These are phyloP conservation scores for Urechis unicinctus DNA, from an alignment of 2,888 invertebrate species.

Conservation along the genomic window DNA sequence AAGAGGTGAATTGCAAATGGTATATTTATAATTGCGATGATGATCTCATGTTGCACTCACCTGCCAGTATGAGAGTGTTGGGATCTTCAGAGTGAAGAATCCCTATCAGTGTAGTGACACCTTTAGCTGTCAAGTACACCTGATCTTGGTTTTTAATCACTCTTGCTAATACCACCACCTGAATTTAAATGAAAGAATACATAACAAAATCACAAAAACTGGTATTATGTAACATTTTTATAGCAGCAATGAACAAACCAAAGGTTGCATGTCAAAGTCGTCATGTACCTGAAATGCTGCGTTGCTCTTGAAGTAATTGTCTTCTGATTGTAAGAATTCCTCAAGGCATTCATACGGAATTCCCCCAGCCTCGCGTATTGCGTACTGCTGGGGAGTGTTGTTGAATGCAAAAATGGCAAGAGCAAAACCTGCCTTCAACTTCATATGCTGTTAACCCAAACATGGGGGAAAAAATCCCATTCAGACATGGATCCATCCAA, in stretches of 20 bases:
- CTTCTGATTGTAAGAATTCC: slow-evolving; percentile 35
- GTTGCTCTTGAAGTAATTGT: slow-evolving; percentile 39
- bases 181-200: background rate
- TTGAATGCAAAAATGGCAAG: slow-evolving; percentile 49
- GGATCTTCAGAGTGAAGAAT: slow-evolving; percentile 37
- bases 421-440: slow-evolving; percentile 45
- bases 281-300: slow-evolving; percentile 41
- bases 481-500: too few relatives aligned
- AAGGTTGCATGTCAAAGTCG: background rate
- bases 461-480: background rate
- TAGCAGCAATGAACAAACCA: too few relatives aligned
- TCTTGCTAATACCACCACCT: slow-evolving; percentile 46
- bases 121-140: slow-evolving; percentile 43
- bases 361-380: slow-evolving; percentile 46
- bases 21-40: too few relatives aligned
- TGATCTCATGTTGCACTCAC: slow-evolving; percentile 13
- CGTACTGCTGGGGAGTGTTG: slow-evolving; percentile 48
- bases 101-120: slow-evolving; percentile 40
- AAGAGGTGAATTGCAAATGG: too few relatives aligned
- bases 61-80: slow-evolving; percentile 41
- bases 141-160: slow-evolving; percentile 46
- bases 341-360: slow-evolving; percentile 42
- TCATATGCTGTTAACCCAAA: slow-evolving; percentile 26
- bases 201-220: background rate
- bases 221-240: background rate